Base-by-base conservation (phyloP, 1,140 invertebrate genomes). In the Agrypnia vestita region DNA sequence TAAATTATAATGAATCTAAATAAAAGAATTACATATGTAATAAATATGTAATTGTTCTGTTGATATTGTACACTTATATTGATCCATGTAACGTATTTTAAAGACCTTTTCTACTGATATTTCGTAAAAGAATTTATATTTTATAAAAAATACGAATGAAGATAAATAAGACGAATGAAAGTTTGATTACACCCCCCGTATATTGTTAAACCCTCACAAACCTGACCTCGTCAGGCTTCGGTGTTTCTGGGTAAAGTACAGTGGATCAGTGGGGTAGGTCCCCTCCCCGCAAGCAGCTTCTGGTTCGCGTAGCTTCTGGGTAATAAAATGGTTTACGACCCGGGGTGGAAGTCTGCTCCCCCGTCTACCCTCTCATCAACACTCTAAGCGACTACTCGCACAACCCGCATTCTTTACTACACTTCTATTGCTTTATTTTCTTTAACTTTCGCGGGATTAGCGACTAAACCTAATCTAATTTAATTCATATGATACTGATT, bases 191-290 rank as follows among this genome's bases (percentile, higher is more conserved):
- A 35, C 6, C 25, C 25, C 25, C 25, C 6, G 6, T 35, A 35
- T 35, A 35, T 35, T 35, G 1, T 35, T 35, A 35, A 35, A 35
- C 25, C 25, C 25, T 35, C 25, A 35, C 25, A 35, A 6, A 35
- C 25, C 43, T 71, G 67, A 71, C 67, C 67, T 71, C 67, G 10
- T 71, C 25, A 35, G 6, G 25, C 25, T 35, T 35, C 25, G 25
- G 25, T 35, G 25, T 35, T 35, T 35, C 25, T 35, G 25, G 25
- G 25, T 35, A 35, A 35, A 51, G 67, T 8, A 21, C 67, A 71
- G 46, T 71, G 47, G 67, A 71, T 71, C 67, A 71, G 67, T 71
- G 67, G 67, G 64, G 67, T 71, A 71, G 67, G 67, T 49, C 46
- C 64, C 64, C 61, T 64, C 43, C 64, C n/a, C 15, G 44, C 35